Evolutionary conservation across 1,140 invertebrate species (phyloP), one percentile per base, ranked within the genome.

Genomic region (Listronotus oregonensis): DNA sequence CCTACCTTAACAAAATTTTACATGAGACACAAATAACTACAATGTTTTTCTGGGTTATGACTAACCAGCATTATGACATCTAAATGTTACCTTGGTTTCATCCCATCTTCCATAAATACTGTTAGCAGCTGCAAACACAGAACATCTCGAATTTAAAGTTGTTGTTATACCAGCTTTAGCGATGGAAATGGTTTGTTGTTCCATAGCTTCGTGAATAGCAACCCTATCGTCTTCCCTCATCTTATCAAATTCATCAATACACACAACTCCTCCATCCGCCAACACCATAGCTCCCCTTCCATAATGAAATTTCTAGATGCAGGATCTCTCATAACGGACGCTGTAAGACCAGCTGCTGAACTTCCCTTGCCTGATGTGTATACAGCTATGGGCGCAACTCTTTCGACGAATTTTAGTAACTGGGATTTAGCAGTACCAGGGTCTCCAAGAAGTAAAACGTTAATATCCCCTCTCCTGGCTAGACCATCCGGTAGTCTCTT

Each of bases 271-370:
- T 34, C 97, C 97, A 83, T 99, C 98, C 21, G 98, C 98, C 37
- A 99, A 80, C 2, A 99, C 98, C 97, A 99, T 99, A 8, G 98
- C 98, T 34, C 98, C 98, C 98, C 98, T 84, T 99, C 97, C 93
- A 99, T 96, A 4, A 99, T 89, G 81, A 99, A 99, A 78, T 97
- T 98, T 43, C 94, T 94, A 17, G 95, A 90, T 12, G 85, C 81
- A 8, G 96, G 96, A 86, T 99, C 97, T 74, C 96, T 85, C 64
- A 90, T 94, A 21, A 99, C 97, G 0, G 97, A 98, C 3, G 97
- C 98, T 47, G 98, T 99, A 9, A 99, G 84, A 84, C 98, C 97
- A 70, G 97, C 98, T 54, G 98, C 98, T 75, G 95, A 98, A 62
- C 95, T 98, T 0, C 97, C 98, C 84, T 99, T 99, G 43, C 68